Evolutionary conservation across 2,888 invertebrate species (phyloP).

Genomic region (Phyto melanocephala): DNA sequence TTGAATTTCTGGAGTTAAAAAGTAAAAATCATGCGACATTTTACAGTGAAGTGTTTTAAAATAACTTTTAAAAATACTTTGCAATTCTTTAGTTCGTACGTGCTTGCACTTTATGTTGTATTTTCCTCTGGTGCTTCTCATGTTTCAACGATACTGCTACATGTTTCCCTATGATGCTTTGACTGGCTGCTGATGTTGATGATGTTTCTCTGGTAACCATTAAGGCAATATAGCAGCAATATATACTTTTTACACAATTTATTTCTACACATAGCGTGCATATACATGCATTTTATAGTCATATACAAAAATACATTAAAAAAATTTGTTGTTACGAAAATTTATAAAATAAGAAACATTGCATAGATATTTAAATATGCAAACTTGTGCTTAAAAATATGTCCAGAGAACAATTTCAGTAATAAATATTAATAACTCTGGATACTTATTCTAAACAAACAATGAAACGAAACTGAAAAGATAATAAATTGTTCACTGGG

Average conservation of each 20-base stretch:
- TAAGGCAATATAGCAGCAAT: constrained; percentile 12
- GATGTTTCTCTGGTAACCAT: constrained; percentile 26
- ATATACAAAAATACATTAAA: too few relatives aligned
- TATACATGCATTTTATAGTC: background rate
- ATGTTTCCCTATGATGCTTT: constrained; percentile 5
- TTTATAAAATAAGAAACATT: background rate
- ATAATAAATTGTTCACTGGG: background rate
- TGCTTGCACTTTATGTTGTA: background rate
- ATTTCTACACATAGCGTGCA: background rate
- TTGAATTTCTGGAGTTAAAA: too few relatives aligned
- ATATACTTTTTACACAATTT: too few relatives aligned
- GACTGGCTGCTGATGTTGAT: constrained; percentile 19
- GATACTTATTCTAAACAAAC: too few relatives aligned
- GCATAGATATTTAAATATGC: background rate
- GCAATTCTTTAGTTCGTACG: constrained; percentile 23
- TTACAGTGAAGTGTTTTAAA: too few relatives aligned
- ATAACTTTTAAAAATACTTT: too few relatives aligned
- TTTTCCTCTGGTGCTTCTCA: background rate
- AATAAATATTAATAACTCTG: too few relatives aligned
- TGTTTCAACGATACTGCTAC: too few relatives aligned
- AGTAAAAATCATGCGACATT: too few relatives aligned
- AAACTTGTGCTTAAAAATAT: background rate
- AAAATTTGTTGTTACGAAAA: constrained; percentile 28
- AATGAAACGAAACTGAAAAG: too few relatives aligned
- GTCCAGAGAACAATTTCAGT: background rate